Percentiles rank a stretch among this genome's conserved stretches.
Conservation (phyloP, 2,888 invertebrate genomes). For the Polydesmus complanatus region DNA sequence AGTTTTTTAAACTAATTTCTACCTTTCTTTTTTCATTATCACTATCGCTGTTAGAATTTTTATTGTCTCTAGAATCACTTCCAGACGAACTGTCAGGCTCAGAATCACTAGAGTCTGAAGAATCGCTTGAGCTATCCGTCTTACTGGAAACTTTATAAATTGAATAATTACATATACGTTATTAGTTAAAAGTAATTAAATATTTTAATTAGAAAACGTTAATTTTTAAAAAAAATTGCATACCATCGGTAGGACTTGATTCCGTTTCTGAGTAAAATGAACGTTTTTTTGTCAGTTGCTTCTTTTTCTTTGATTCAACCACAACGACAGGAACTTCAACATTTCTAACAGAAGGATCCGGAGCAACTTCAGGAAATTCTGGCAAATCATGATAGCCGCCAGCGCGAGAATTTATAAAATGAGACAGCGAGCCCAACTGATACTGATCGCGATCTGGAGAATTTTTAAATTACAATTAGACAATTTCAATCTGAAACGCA, state of each 20-base stretch:
- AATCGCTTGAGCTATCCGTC: conserved; percentile 8
- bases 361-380: conserved; percentile 57
- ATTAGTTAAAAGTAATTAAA: not conserved
- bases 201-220: not conserved
- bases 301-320: conserved; percentile 21
- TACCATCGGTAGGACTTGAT: conserved; percentile 20
- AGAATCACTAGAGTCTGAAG: not conserved
- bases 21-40: not conserved
- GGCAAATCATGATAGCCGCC: conserved; percentile 81
- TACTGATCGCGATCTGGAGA: conserved; percentile 61
- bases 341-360: conserved; percentile 62
- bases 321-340: conserved; percentile 39
- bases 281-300: conserved; percentile 38
- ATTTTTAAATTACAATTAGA: not conserved
- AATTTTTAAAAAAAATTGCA: not conserved
- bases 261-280: conserved; percentile 50
- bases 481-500: not conserved
- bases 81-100: not conserved
- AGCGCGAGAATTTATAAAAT: conserved; percentile 75
- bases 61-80: not conserved
- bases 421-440: conserved; percentile 88
- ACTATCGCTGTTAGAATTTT: not conserved
- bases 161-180: too few species aligned
- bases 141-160: not conserved
- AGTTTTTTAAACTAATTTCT: too few species aligned